phyloP scores from a whole-genome alignment of 2,797 vertebrate genomes.

The Cyprinodon diabolis region DNA sequence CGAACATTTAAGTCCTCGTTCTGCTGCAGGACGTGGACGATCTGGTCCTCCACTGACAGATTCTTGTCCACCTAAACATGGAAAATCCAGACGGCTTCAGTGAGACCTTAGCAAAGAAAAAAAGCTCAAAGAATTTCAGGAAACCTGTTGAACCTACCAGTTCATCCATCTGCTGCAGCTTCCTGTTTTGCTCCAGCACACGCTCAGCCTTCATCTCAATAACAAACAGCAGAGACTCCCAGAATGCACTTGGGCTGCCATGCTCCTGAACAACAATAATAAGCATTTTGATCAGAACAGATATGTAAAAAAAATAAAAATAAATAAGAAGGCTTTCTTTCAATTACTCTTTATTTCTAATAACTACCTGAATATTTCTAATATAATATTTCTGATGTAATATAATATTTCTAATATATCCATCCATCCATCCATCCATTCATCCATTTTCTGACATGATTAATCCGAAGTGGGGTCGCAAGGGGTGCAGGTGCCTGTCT shows the following conservation, averaged over 20 bases:
- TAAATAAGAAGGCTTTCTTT: neutral
- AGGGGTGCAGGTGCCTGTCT: too few species aligned
- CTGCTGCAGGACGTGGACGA: constrained; percentile 85
- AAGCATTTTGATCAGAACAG: neutral
- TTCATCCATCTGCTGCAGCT: constrained; percentile 83
- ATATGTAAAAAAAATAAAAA: neutral
- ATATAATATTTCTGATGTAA: too few species aligned
- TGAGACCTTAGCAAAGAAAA: neutral
- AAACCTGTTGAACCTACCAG: constrained; percentile 67
- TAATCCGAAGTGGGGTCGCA: too few species aligned
- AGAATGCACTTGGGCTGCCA: constrained; percentile 91
- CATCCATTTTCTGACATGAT: too few species aligned
- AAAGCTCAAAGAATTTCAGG: neutral
- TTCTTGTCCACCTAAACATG: constrained; percentile 86
- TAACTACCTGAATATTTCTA: constrained; percentile 86
- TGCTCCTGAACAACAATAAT: constrained; percentile 78
- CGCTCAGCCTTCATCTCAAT: constrained; percentile 93
- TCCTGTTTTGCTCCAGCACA: constrained; percentile 85
- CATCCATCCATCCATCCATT: too few species aligned
- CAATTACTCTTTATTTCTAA: neutral
- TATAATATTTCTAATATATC: too few species aligned
- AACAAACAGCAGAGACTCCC: constrained; percentile 94
- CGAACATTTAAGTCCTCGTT: constrained; percentile 89
- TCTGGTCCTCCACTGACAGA: constrained; percentile 85
- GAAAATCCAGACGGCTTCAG: neutral